Base-by-base conservation (phyloP, 2,797 vertebrate genomes). In the Epinephelus awoara region DNA sequence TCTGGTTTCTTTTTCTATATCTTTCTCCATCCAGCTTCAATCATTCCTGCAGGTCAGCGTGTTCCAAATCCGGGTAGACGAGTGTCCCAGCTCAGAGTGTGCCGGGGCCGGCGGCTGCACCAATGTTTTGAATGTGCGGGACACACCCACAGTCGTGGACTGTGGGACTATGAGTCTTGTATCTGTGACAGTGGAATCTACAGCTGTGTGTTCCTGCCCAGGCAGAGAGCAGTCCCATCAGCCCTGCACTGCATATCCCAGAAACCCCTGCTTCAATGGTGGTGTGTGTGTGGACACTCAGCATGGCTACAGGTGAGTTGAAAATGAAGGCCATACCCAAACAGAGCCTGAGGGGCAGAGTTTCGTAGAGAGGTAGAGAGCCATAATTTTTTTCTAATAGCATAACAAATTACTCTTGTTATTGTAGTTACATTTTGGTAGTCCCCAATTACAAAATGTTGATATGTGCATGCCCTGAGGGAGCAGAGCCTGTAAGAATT, bases 251-350 rank as follows among this genome's bases (percentile, higher is more conserved):
- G 90, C 95, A 1, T 96, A 97, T 91, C 93, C 95, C 34, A 93
- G 13, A 18, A 96, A 92, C 91, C 97, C 97, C 57, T 98, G 97
- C 87, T 95, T 96, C 90, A 97, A 97, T 0, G 96, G 96, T 1
- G 97, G 97, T 6, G 49, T 94, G 1, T 98, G 97, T 46, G 68
- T 94, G 34, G 96, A 97, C 91, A 96, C 95, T 3, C 91, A 94
- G 70, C 96, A 94, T 0, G 97, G 97, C 44, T 98, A 97, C 94
- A 97, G 96, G 97, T 98, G 73, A 94, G 96, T 46, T 56, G 25
- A 25, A 71, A 67, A 40, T 10, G 0, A 65, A 55, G 5, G 14
- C 2, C 12, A 6, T 3, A 2, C 7, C 1, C 13, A 11, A 56
- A 62, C 52, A 17, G 10, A 42, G 38, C 50, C 14, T 18, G 6